phyloP scores from a whole-genome alignment of 2,113 vertebrate genomes.

The Phyllostomus hastatus region DNA sequence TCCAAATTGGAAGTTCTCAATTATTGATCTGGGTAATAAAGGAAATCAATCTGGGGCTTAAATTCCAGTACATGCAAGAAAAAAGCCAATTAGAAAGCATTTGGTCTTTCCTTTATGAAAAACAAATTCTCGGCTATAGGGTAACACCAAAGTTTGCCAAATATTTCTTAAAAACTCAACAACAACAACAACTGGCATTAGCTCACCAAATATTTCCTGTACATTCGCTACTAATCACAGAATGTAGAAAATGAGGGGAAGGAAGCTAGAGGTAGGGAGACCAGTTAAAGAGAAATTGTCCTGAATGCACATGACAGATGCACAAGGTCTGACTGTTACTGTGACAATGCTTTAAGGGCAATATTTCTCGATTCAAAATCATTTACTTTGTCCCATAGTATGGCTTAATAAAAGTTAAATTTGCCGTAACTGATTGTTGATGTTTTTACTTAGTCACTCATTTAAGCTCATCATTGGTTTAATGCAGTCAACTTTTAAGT shows the following conservation, averaged over 20 bases:
- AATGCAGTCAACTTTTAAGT: constrained; percentile 62
- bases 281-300: background rate
- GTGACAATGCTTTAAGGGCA: background rate
- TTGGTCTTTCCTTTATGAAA: background rate
- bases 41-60: background rate
- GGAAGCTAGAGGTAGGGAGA: background rate
- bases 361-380: background rate
- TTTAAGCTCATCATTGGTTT: constrained; percentile 49
- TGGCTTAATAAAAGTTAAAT: constrained; percentile 18
- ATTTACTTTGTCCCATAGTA: background rate
- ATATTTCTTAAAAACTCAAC: constrained; percentile 24
- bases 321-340: background rate
- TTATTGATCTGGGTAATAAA: background rate
- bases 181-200: background rate
- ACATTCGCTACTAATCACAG: background rate
- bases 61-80: background rate
- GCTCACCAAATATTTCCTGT: background rate
- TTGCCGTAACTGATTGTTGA: constrained; percentile 30
- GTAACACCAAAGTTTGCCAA: background rate
- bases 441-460: constrained; percentile 9
- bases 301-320: background rate
- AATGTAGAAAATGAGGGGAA: background rate
- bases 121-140: background rate
- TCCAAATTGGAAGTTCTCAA: background rate
- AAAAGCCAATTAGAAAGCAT: background rate